phyloP scores from a whole-genome alignment of 2,113 vertebrate species.

The Otis tarda region DNA sequence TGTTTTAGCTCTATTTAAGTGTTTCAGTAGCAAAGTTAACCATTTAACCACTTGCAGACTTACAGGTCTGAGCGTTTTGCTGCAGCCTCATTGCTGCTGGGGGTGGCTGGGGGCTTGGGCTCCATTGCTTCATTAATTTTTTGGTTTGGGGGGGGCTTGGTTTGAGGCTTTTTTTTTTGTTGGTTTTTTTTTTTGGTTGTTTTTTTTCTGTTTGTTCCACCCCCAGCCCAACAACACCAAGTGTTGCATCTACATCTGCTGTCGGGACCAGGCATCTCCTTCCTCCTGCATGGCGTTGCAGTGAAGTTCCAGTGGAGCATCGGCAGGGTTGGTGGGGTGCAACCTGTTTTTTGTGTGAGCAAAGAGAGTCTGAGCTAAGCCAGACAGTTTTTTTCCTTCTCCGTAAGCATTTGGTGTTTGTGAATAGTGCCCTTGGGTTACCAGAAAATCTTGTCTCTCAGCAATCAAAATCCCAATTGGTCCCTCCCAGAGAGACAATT shows the following conservation, averaged over 20 bases:
- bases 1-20: not conserved
- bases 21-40: not conserved
- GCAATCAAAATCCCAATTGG: not conserved
- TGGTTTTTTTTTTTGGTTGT: not conserved
- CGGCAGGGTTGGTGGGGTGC: not conserved
- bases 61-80: not conserved
- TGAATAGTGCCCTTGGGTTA: not conserved
- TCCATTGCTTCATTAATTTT: not conserved
- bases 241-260: not conserved
- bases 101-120: not conserved
- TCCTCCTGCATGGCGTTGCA: accelerated
- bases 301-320: not conserved
- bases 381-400: not conserved
- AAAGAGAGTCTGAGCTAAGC: not conserved
- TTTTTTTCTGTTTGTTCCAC: not conserved
- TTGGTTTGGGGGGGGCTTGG: not conserved
- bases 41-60: not conserved
- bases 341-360: not conserved
- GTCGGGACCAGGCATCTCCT: not conserved
- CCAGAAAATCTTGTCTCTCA: not conserved
- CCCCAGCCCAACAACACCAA: not conserved
- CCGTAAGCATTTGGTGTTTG: not conserved
- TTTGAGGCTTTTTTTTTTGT: not conserved
- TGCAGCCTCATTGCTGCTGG: not conserved
- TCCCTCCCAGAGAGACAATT: not conserved